phyloP scores from a whole-genome alignment of 1,140 invertebrate species.

The Cheumatopsyche charites region DNA sequence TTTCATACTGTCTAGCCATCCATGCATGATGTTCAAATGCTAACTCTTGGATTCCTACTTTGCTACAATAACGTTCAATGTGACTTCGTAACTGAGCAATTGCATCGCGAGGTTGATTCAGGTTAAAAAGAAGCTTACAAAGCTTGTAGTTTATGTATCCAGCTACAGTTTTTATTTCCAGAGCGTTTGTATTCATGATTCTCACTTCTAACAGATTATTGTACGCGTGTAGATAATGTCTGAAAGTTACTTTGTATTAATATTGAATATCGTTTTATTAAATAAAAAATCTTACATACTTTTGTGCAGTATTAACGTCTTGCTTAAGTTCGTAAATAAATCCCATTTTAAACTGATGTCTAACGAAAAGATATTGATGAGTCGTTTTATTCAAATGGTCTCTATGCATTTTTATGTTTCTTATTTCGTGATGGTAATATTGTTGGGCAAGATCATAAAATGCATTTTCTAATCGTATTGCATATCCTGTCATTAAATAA shows the following conservation, averaged over 20 bases:
- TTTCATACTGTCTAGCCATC: constrained; percentile 93
- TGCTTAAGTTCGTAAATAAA: constrained; percentile 94
- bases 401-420: constrained; percentile 83
- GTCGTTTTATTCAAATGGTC: constrained; percentile 92
- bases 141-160: constrained; percentile 96
- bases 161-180: constrained; percentile 94
- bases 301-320: constrained; percentile 85
- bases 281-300: constrained; percentile 68
- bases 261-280: no score
- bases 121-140: constrained; percentile 85
- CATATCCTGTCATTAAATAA: constrained; percentile 57
- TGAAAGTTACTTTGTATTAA: no score
- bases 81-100: constrained; percentile 92
- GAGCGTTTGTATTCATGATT: constrained; percentile 86
- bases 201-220: constrained; percentile 85
- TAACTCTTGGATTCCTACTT: constrained; percentile 79
- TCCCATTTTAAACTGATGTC: constrained; percentile 98
- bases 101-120: constrained; percentile 89
- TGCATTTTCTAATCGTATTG: constrained; percentile 83
- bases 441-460: constrained; percentile 91
- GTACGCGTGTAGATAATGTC: constrained; percentile 93
- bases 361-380: constrained; percentile 90
- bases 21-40: constrained; percentile 95
- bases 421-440: constrained; percentile 91
- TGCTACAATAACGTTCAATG: constrained; percentile 84